Percentiles rank a stretch among this genome's conserved stretches.
Evolutionary conservation across 23 tunicate species (phyloP).

Genomic region (Pegea sp.): DNA sequence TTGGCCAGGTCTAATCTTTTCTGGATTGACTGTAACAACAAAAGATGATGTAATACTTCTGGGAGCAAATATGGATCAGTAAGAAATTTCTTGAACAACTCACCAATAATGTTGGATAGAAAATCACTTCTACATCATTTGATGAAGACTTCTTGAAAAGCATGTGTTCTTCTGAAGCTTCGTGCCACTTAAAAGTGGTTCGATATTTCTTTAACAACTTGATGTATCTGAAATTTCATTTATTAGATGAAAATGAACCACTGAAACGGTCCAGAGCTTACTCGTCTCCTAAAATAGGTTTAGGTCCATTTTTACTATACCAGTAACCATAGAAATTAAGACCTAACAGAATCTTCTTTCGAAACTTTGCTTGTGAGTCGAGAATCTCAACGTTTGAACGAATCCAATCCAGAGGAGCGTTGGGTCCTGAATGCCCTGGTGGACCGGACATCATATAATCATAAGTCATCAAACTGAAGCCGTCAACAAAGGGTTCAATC

Average conservation of each 20-base stretch:
- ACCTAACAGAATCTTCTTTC: conserved; percentile 69
- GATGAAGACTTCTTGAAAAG: conserved; percentile 6
- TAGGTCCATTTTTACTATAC: conserved; percentile 22
- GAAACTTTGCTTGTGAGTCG: conserved; percentile 27
- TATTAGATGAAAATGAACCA: background rate
- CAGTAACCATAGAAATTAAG: conserved; percentile 80
- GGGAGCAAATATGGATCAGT: background rate
- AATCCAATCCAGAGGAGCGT: conserved; percentile 82
- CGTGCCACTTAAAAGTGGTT: conserved; percentile 32
- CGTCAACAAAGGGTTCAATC: conserved; percentile 60
- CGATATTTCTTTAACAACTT: conserved; percentile 12
- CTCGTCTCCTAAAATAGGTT: conserved; percentile 37
- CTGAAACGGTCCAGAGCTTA: conserved; percentile 18
- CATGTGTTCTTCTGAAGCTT: conserved; percentile 22
- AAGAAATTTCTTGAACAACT: background rate
- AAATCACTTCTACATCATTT: conserved; percentile 6
- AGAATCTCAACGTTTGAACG: conserved; percentile 34
- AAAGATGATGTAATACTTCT: background rate
- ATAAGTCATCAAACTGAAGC: conserved; percentile 87
- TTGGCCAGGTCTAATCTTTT: conserved; percentile 38
- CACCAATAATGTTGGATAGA: conserved; percentile 61
- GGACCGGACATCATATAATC: conserved; percentile 27
- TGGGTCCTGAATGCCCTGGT: conserved; percentile 49
- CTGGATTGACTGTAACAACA: conserved; percentile 48
- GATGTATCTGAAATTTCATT: conserved; percentile 35